Percentiles rank a stretch among this genome's conserved stretches.
These are phyloP conservation scores for Morone chrysops DNA, from an alignment of 2,113 vertebrate genomes.

Conservation along the genomic window DNA sequence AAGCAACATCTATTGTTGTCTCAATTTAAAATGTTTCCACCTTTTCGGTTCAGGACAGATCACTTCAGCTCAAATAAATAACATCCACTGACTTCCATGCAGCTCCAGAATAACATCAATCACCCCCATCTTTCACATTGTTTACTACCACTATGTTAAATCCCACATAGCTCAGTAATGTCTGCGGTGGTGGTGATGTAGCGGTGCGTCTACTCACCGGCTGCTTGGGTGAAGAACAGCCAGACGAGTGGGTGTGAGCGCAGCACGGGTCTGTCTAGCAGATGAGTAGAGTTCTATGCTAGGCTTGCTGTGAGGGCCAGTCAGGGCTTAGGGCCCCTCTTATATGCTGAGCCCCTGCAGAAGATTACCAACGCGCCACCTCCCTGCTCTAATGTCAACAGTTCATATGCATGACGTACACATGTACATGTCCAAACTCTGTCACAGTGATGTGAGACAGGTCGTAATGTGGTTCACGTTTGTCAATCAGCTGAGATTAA, in stretches of 20 bases:
- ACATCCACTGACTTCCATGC: background rate
- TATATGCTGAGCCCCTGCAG: constrained; percentile 81
- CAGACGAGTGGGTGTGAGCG: constrained; percentile 35
- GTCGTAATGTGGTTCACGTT: background rate
- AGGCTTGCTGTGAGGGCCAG: constrained; percentile 69
- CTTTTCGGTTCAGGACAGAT: background rate
- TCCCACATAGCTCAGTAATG: no score
- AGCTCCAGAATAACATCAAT: background rate
- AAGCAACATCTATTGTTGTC: background rate
- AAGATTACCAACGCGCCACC: constrained; percentile 84
- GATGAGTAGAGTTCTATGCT: constrained; percentile 55
- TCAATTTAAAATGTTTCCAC: background rate
- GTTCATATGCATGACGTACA: background rate
- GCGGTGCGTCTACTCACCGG: constrained; percentile 73
- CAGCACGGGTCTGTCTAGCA: constrained; percentile 27
- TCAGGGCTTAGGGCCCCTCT: constrained; percentile 60
- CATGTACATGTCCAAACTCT: background rate
- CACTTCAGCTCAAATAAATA: background rate
- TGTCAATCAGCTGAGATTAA: background rate
- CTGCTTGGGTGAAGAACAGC: constrained; percentile 66
- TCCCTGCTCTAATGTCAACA: constrained; percentile 61
- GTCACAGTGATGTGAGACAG: background rate
- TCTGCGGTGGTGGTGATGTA: background rate
- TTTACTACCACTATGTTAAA: background rate
- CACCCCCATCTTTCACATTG: background rate